These are phyloP conservation scores for Microctenopoma lineatum DNA, from an alignment of 2,797 vertebrate species.

Conservation along the genomic window DNA sequence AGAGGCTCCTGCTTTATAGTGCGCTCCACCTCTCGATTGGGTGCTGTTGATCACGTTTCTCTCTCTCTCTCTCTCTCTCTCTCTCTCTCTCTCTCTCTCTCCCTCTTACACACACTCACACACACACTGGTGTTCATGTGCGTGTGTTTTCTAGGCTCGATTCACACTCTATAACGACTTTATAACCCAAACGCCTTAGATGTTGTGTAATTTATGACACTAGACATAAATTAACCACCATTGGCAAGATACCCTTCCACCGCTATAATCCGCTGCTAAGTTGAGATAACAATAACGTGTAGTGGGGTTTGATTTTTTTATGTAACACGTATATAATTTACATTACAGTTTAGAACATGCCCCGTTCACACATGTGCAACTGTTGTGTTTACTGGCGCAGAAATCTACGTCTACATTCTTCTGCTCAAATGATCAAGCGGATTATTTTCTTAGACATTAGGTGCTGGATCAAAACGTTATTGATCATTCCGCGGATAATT, in stretches of 20 bases:
- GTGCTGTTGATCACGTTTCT: constrained; percentile 69
- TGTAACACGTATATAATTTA: neutral
- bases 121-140: neutral
- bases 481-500: neutral
- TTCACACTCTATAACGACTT: neutral
- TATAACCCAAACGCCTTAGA: neutral
- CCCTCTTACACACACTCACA: constrained; percentile 1
- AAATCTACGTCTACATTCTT: neutral
- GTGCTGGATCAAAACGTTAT: no score
- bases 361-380: neutral
- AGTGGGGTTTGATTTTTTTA: neutral
- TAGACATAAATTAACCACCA: neutral
- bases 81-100: constrained; percentile 22
- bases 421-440: neutral
- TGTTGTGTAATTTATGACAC: constrained; percentile 23
- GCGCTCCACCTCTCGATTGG: constrained; percentile 77
- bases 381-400: neutral
- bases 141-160: neutral
- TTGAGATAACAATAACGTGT: neutral
- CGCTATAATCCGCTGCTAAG: constrained; percentile 5
- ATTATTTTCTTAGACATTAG: no score
- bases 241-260: neutral
- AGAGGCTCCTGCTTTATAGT: constrained; percentile 80
- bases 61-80: constrained; percentile 12
- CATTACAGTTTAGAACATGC: no score